These are phyloP conservation scores for Pagetopsis macropterus DNA, from an alignment of 2,797 vertebrate genomes.

Conservation along the genomic window DNA sequence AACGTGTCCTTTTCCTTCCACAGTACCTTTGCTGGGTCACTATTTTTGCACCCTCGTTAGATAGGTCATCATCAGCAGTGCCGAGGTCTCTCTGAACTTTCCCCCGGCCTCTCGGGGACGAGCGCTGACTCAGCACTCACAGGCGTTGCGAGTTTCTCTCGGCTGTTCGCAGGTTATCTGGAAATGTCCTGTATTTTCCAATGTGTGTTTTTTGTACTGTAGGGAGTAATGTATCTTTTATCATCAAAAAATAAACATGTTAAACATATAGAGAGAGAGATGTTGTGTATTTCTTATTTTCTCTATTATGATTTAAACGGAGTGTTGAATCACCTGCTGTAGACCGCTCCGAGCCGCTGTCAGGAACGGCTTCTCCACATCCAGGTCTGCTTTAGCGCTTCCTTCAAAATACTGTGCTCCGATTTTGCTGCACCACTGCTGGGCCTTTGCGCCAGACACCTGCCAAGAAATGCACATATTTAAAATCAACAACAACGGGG, in stretches of 20 bases:
- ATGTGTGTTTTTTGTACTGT: constrained; percentile 85
- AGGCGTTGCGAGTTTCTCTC: constrained; percentile 75
- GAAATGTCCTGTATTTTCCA: constrained; percentile 84
- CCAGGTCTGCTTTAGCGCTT: constrained; percentile 70
- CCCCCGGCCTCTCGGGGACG: constrained; percentile 57
- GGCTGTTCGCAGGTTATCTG: constrained; percentile 82
- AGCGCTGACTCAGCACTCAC: constrained; percentile 76
- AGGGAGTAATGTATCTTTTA: constrained; percentile 85
- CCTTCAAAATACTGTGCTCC: constrained; percentile 74
- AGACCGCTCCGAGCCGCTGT: constrained; percentile 56
- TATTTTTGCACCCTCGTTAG: constrained; percentile 82
- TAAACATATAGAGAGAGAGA: constrained; percentile 66
- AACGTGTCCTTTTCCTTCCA: constrained; percentile 82
- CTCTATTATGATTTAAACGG: neutral
- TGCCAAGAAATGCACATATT: constrained; percentile 14
- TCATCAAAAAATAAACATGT: constrained; percentile 84
- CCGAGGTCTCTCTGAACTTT: constrained; percentile 75
- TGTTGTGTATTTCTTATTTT: constrained; percentile 13
- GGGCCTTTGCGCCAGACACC: constrained; percentile 56
- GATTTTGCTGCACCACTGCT: constrained; percentile 64
- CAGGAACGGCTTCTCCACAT: constrained; percentile 62
- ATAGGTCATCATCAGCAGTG: constrained; percentile 81
- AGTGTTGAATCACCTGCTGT: constrained; percentile 53
- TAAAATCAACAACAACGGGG: neutral
- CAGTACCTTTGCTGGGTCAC: constrained; percentile 81